These are phyloP conservation scores for Leiothrix lutea DNA, from an alignment of 2,113 vertebrate species.

Conservation along the genomic window DNA sequence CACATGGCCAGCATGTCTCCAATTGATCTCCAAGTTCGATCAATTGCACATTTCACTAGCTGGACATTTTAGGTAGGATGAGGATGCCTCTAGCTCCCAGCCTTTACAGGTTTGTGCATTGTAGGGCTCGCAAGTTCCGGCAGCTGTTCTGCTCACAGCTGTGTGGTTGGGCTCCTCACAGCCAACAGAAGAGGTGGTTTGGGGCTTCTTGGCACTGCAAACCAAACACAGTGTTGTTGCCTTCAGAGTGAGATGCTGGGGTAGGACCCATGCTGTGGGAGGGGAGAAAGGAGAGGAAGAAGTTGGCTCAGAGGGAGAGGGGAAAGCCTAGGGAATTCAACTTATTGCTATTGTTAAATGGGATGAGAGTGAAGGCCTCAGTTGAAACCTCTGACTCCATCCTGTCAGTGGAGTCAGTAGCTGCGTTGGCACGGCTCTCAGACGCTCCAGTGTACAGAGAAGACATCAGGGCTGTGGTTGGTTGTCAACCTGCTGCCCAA, in stretches of 20 bases:
- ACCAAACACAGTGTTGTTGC: not conserved
- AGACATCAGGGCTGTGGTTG: not conserved
- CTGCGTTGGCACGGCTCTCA: not conserved
- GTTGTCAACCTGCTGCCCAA: not conserved
- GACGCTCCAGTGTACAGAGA: not conserved
- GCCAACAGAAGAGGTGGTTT: not conserved
- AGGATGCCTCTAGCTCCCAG: not conserved
- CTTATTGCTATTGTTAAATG: not conserved
- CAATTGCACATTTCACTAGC: not conserved
- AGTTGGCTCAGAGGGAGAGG: not conserved
- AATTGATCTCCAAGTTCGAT: too few species aligned
- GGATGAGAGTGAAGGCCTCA: not conserved
- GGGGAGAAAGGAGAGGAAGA: not conserved
- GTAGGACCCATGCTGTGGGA: not conserved
- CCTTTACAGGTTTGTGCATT: not conserved
- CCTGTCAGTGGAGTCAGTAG: not conserved
- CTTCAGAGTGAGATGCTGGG: not conserved
- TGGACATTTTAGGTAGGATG: not conserved
- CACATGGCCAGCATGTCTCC: not conserved
- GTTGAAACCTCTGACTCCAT: not conserved
- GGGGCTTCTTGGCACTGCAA: not conserved
- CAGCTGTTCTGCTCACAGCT: not conserved
- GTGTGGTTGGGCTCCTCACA: not conserved
- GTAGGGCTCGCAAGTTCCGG: fast-evolving
- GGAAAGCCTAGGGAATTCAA: not conserved